Percentiles rank a stretch among this genome's conserved stretches.
phyloP scores from a whole-genome alignment of 2,888 invertebrate species.

The Tachina fera region DNA sequence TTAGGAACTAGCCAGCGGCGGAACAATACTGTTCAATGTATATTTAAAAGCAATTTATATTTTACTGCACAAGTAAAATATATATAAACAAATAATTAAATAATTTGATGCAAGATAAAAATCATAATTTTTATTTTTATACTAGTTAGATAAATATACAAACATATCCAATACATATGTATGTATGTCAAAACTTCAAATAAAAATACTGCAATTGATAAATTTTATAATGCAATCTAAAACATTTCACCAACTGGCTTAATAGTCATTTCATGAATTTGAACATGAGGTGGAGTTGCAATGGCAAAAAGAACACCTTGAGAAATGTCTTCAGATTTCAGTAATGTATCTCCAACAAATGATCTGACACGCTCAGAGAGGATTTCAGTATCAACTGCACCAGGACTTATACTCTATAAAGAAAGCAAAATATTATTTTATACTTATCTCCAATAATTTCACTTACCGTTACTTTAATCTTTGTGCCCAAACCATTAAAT shows the following conservation, averaged over 20 bases:
- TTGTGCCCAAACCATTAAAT: slow-evolving; percentile 73
- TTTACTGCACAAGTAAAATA: too few species aligned
- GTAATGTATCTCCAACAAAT: slow-evolving; percentile 61
- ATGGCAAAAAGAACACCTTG: slow-evolving; percentile 61
- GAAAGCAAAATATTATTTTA: not conserved
- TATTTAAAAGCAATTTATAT: too few species aligned
- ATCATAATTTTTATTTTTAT: not conserved
- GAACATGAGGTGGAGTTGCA: slow-evolving; percentile 67
- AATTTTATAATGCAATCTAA: slow-evolving; percentile 50
- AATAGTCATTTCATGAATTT: slow-evolving; percentile 73
- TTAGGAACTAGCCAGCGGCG: too few species aligned
- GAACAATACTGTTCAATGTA: too few species aligned
- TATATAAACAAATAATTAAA: too few species aligned
- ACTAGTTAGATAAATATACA: not conserved
- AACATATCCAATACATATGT: too few species aligned
- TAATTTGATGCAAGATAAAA: too few species aligned
- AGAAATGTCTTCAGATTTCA: slow-evolving; percentile 73
- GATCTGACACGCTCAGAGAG: slow-evolving; percentile 71
- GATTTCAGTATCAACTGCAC: slow-evolving; percentile 78
- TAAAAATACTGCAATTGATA: not conserved
- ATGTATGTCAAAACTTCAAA: too few species aligned
- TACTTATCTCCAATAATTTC: not conserved
- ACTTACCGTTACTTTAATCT: slow-evolving; percentile 74
- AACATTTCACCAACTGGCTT: slow-evolving; percentile 78
- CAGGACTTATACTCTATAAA: slow-evolving; percentile 67